These are phyloP conservation scores for Cheumatopsyche charites DNA, from an alignment of 1,140 invertebrate genomes.

Conservation along the genomic window DNA sequence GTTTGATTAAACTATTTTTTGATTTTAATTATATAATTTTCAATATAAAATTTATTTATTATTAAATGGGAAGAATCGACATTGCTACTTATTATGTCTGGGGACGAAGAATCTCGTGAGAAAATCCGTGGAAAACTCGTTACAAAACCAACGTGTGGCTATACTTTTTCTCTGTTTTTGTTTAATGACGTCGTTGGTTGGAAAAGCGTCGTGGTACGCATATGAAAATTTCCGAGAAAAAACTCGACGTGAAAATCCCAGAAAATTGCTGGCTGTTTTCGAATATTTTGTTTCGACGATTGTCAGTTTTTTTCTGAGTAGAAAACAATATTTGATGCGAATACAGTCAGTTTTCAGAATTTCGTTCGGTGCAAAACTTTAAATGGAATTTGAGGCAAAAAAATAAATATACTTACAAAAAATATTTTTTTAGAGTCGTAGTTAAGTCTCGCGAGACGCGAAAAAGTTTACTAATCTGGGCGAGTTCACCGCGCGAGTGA, in stretches of 20 bases:
- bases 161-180: neutral
- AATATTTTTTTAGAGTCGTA: constrained; percentile 16
- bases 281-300: too few species aligned
- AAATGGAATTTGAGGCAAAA: constrained; percentile 8
- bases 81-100: constrained; percentile 1
- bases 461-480: constrained; percentile 22
- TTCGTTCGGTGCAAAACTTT: constrained; percentile 12
- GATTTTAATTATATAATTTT: too few species aligned
- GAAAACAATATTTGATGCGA: too few species aligned
- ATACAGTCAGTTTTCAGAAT: too few species aligned
- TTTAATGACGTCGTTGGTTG: constrained; percentile 2
- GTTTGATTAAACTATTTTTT: too few species aligned
- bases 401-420: neutral
- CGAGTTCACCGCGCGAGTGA: neutral
- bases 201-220: constrained; percentile 1
- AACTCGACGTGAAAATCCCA: neutral
- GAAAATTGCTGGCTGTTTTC: neutral
- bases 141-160: neutral
- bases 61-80: too few species aligned
- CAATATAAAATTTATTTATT: too few species aligned
- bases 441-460: neutral
- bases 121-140: constrained; percentile 10
- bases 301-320: too few species aligned
- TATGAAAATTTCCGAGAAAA: neutral
- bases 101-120: neutral